A percentile compares a stretch with the other conserved stretches of the same genome.
These are phyloP conservation scores for Datnioides undecimradiatus DNA, from an alignment of 2,113 vertebrate genomes.

Conservation along the genomic window DNA sequence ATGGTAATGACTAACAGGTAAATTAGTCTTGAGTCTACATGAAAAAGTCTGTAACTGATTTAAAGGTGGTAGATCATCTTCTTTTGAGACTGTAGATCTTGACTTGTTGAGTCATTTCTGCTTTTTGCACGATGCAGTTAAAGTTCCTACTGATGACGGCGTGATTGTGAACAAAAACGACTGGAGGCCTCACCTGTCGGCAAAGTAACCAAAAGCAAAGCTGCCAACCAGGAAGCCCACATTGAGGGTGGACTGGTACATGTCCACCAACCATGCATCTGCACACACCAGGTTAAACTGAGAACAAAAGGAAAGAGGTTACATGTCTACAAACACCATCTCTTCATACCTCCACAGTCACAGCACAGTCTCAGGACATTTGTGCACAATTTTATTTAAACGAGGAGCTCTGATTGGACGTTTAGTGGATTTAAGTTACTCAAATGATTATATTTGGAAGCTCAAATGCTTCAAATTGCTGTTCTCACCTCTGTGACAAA, in stretches of 20 bases:
- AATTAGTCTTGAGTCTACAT: too few relatives aligned
- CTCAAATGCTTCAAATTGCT: background rate
- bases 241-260: constrained; percentile 90
- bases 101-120: background rate
- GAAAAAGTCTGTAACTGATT: too few relatives aligned
- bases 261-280: constrained; percentile 90
- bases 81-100: too few relatives aligned
- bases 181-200: constrained; percentile 88
- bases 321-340: background rate
- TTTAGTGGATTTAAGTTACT: too few relatives aligned
- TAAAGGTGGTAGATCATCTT: too few relatives aligned
- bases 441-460: too few relatives aligned
- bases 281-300: constrained; percentile 93
- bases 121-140: background rate
- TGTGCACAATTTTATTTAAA: too few relatives aligned
- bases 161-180: background rate
- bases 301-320: constrained; percentile 42
- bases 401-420: too few relatives aligned
- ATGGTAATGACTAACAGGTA: too few relatives aligned
- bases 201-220: constrained; percentile 90
- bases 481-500: constrained; percentile 91
- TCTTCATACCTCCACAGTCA: background rate
- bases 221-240: constrained; percentile 91
- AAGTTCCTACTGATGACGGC: background rate
- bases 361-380: too few relatives aligned